phyloP scores from a whole-genome alignment of 2,113 vertebrate genomes.

The Sorex fumeus region DNA sequence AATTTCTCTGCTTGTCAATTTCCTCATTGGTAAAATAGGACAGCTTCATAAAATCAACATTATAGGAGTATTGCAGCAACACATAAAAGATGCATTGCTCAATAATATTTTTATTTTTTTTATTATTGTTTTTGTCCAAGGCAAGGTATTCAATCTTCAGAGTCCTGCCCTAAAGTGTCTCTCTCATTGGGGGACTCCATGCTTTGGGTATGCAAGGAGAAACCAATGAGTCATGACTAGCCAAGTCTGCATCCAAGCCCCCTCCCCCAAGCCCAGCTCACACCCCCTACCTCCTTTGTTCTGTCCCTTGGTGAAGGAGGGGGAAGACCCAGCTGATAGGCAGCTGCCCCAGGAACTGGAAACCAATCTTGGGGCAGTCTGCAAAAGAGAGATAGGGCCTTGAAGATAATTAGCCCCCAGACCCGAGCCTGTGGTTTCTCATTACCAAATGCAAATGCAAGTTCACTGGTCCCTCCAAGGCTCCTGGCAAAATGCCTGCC shows the following conservation, averaged over 20 bases:
- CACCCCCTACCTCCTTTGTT: background rate
- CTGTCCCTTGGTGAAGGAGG: background rate
- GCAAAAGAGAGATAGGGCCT: slow-evolving; percentile 71
- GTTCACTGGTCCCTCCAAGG: slow-evolving; percentile 82
- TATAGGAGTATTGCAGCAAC: background rate
- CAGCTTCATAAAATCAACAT: background rate
- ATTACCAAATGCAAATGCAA: slow-evolving; percentile 89
- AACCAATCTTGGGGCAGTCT: slow-evolving; percentile 60
- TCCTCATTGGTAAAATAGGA: slow-evolving; percentile 15
- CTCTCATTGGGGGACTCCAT: background rate
- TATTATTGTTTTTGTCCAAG: slow-evolving; percentile 35
- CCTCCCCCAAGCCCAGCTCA: background rate
- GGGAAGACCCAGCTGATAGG: slow-evolving; percentile 62
- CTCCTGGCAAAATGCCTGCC: slow-evolving; percentile 83
- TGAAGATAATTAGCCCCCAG: slow-evolving; percentile 79
- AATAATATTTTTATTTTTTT: background rate
- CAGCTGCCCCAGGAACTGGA: slow-evolving; percentile 70
- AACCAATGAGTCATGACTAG: background rate
- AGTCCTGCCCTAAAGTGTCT: background rate
- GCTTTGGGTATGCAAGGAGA: background rate
- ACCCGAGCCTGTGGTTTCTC: slow-evolving; percentile 77
- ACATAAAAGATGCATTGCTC: background rate
- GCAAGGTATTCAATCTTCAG: background rate
- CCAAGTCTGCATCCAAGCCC: background rate
- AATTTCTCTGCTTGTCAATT: slow-evolving; percentile 30